A percentile compares a stretch with the other conserved stretches of the same genome.
Evolutionary conservation across 2,888 invertebrate genomes (phyloP).

Genomic region (Drosophila birchii): DNA sequence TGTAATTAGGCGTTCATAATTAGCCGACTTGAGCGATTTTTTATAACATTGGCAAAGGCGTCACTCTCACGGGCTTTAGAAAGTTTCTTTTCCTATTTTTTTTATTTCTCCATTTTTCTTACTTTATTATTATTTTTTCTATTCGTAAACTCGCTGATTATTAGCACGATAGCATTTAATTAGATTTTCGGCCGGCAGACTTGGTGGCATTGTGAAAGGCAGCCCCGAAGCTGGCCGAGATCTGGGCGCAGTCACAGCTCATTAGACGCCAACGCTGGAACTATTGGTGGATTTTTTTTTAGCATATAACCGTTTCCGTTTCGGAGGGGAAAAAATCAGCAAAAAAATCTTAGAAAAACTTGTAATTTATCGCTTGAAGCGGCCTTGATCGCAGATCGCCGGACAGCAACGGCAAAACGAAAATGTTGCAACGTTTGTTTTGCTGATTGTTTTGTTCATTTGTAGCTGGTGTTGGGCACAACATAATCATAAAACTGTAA

Average conservation of each 20-base stretch:
- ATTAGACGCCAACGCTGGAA: constrained; percentile 58
- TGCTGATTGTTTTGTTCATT: constrained; percentile 68
- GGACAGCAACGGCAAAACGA: constrained; percentile 28
- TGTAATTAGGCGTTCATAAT: constrained; percentile 78
- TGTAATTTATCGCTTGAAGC: constrained; percentile 64
- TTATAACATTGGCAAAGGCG: constrained; percentile 46
- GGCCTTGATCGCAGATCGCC: constrained; percentile 72
- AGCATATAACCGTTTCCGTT: constrained; percentile 70
- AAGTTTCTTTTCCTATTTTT: constrained; percentile 61
- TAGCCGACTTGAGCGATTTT: constrained; percentile 66
- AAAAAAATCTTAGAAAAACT: constrained; percentile 32
- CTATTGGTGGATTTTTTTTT: constrained; percentile 35
- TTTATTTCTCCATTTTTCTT: background rate
- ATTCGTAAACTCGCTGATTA: constrained; percentile 63
- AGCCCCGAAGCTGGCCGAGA: constrained; percentile 18
- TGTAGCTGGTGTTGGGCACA: constrained; percentile 41
- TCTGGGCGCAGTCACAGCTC: constrained; percentile 60
- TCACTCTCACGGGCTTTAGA: constrained; percentile 58
- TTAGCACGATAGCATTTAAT: constrained; percentile 80
- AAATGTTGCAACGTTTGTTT: constrained; percentile 77
- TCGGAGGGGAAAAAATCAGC: constrained; percentile 13
- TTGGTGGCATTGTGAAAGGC: constrained; percentile 67
- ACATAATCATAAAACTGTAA: constrained; percentile 61
- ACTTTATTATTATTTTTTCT: constrained; percentile 5
- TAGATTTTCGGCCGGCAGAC: constrained; percentile 64